phyloP scores from a whole-genome alignment of 2,888 invertebrate genomes.

The Epinotia bilunana region DNA sequence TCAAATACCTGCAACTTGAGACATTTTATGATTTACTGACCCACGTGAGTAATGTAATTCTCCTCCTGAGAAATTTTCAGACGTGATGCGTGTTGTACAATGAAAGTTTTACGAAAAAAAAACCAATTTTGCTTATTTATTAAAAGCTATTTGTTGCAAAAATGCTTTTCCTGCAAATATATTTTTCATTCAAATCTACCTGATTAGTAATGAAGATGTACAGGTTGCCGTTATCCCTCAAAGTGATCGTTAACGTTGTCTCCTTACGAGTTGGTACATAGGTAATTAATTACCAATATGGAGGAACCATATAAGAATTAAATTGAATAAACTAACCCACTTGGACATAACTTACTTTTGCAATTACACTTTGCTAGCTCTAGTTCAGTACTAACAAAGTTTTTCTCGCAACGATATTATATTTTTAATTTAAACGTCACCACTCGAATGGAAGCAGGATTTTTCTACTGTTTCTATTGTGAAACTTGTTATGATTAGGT shows the following conservation, averaged over 20 bases:
- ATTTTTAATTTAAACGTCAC: conserved; percentile 41
- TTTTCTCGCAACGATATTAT: conserved; percentile 34
- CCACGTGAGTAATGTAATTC: too few relatives aligned
- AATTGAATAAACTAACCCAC: neutral
- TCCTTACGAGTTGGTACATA: neutral
- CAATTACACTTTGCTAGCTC: neutral
- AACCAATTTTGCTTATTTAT: too few relatives aligned
- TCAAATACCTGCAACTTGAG: too few relatives aligned
- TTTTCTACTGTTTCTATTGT: conserved; percentile 31
- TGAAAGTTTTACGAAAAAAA: too few relatives aligned
- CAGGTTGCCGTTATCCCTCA: too few relatives aligned
- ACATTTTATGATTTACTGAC: too few relatives aligned
- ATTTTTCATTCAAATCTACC: too few relatives aligned
- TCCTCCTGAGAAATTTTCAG: too few relatives aligned
- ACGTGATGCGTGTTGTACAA: too few relatives aligned
- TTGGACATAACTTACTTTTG: neutral
- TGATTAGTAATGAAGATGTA: too few relatives aligned
- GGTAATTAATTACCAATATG: neutral
- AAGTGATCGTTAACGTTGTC: neutral
- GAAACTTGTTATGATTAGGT: neutral
- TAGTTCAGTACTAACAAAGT: conserved; percentile 1
- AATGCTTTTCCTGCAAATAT: too few relatives aligned
- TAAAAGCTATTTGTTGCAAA: too few relatives aligned
- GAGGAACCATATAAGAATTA: neutral
- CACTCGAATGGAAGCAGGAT: conserved; percentile 22